Conservation (phyloP, 2,797 vertebrate species). For the Enteromius thamalakanensis region DNA sequence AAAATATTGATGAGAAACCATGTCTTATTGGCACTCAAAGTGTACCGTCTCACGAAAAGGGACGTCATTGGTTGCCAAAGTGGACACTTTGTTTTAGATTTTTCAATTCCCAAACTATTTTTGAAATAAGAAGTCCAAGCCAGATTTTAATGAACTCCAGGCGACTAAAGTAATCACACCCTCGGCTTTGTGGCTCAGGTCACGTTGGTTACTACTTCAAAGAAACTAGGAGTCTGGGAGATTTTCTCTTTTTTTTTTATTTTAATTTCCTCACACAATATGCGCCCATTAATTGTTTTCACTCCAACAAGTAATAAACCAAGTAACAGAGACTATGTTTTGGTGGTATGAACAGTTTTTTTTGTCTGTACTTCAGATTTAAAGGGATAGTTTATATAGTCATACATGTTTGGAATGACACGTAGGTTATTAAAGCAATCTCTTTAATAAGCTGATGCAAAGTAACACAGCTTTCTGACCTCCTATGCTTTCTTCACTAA, state of each 20-base stretch:
- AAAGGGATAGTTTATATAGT: background rate
- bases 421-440: background rate
- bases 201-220: conserved; percentile 42
- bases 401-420: background rate
- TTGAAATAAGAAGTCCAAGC: conserved; percentile 10
- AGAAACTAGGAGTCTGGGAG: conserved; percentile 28
- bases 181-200: conserved; percentile 30
- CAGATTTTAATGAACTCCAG: conserved; percentile 58
- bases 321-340: background rate
- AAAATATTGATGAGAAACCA: conserved; percentile 23
- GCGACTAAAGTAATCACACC: conserved; percentile 45
- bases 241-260: conserved; percentile 5
- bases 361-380: conserved; percentile 64
- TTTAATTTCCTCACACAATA: conserved; percentile 8
- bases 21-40: conserved; percentile 2
- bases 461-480: background rate
- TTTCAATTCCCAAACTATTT: conserved; percentile 43
- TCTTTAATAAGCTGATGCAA: conserved; percentile 50
- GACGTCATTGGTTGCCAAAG: conserved; percentile 3
- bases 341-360: background rate
- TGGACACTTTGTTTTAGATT: conserved; percentile 41
- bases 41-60: conserved; percentile 30
- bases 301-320: conserved; percentile 1
- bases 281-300: conserved; percentile 1
- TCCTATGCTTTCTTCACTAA: background rate